Conservation (phyloP, 2,797 vertebrate species). For the Ptychadena robeensis region DNA sequence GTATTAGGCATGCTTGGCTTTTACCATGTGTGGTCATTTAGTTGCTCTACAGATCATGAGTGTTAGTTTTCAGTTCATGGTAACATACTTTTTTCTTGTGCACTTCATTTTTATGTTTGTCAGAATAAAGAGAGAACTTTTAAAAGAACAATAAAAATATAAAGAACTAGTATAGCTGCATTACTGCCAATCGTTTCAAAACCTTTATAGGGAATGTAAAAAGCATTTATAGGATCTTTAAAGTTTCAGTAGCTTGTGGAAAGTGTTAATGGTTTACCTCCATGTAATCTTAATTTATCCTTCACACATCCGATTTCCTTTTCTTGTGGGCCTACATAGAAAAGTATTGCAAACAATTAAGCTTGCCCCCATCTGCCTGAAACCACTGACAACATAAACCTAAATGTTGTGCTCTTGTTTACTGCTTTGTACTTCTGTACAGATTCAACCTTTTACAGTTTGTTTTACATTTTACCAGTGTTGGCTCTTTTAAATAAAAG, state of each 20-base stretch:
- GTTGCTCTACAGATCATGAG: background rate
- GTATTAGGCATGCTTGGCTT: slow-evolving; percentile 7
- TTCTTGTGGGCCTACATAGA: too few relatives aligned
- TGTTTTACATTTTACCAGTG: too few relatives aligned
- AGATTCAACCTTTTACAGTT: background rate
- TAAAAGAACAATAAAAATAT: background rate
- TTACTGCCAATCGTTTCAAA: background rate
- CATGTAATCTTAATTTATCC: too few relatives aligned
- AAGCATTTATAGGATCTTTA: too few relatives aligned
- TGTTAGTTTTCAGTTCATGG: background rate
- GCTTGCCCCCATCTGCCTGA: background rate
- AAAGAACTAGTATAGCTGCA: background rate
- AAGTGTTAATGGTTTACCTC: too few relatives aligned
- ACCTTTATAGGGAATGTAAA: background rate
- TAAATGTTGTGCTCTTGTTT: too few relatives aligned
- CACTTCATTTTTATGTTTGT: too few relatives aligned
- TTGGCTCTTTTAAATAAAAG: too few relatives aligned
- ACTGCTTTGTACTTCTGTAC: too few relatives aligned
- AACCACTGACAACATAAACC: background rate
- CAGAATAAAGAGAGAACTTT: background rate
- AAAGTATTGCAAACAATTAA: too few relatives aligned
- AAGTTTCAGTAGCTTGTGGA: too few relatives aligned
- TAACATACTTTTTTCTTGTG: background rate
- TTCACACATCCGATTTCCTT: too few relatives aligned
- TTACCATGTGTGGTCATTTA: slow-evolving; percentile 10